Base-by-base conservation (phyloP, 2,888 invertebrate genomes). In the Leucoma salicis region DNA sequence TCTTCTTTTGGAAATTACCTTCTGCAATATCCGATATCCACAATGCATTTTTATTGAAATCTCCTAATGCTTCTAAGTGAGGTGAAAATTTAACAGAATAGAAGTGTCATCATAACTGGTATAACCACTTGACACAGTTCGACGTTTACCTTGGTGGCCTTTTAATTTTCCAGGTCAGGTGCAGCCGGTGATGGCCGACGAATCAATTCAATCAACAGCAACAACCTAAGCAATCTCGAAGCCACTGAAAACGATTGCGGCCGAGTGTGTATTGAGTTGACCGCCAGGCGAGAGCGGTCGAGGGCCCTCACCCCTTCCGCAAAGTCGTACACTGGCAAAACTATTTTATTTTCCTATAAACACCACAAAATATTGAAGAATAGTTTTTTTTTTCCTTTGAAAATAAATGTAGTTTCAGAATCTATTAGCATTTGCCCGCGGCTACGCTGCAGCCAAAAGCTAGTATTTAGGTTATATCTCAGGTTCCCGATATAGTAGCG, bases 131-230 rank as follows among this genome's bases (percentile, higher is more conserved):
- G 77, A 78, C 79, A 79, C 74, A 76, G 75, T 77, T 77, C 66
- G 69, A 69, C 73, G 73, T 78, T 78, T 81, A 78, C 80, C 76
- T 73, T 69, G 70, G 67, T 59, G 70, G 74, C 60, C 70, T 74
- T 78, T 78, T 80, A 82, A 83, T 82, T 82, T 80, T 76, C 75
- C 76, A 74, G 74, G 75, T 74, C 74, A 69, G 60, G 53, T 63
- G 60, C 57, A 57, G 58, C 58, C 54, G 60, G 60, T 60, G 59
- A 60, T 32, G 15, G 29, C 39, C 58, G 46, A 70, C 64, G 66
- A 69, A 72, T 80, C 80, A 81, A 86, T 82, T 85, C 83, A 84
- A 85, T 87, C 87, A 86, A 74, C 78, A 78, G 78, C 80, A 78
- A 82, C 82, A 78, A 82, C 75, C 78, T 75, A 78, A 85, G 78